Percentiles rank a stretch among this genome's conserved stretches.
Evolutionary conservation across 1,140 invertebrate species (phyloP).

Genomic region (Eriosoma lanigerum): DNA sequence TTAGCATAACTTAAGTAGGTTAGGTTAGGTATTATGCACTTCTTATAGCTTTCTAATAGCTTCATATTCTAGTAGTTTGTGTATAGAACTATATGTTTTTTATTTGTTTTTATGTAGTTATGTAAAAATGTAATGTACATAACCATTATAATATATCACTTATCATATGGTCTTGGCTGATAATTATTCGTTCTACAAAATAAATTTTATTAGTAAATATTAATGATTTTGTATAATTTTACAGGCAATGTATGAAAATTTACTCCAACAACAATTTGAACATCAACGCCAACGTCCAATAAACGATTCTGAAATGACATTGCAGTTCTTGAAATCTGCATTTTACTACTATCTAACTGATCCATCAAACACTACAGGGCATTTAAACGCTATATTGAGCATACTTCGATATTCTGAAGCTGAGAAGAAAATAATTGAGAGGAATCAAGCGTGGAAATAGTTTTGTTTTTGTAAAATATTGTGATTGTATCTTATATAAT

Average conservation of each 20-base stretch:
- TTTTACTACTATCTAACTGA: slow-evolving; percentile 87
- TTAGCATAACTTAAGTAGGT: not conserved
- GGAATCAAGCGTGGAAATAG: slow-evolving; percentile 56
- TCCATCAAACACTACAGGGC: slow-evolving; percentile 78
- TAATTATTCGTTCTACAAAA: not conserved
- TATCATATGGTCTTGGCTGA: not conserved
- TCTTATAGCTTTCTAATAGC: not conserved
- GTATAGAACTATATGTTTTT: not conserved
- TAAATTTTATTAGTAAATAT: not conserved
- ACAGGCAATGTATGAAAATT: slow-evolving; percentile 79
- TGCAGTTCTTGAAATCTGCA: slow-evolving; percentile 87
- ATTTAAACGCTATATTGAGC: slow-evolving; percentile 82
- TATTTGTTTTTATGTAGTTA: slow-evolving; percentile 17
- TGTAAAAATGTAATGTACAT: not conserved
- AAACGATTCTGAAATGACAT: slow-evolving; percentile 80
- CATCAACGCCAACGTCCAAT: slow-evolving; percentile 60
- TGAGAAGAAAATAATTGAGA: slow-evolving; percentile 75
- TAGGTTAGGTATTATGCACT: not conserved
- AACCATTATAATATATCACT: not conserved
- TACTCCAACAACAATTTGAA: slow-evolving; percentile 68
- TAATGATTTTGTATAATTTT: slow-evolving; percentile 55
- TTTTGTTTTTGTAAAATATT: not conserved
- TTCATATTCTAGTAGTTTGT: not conserved
- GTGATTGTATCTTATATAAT: not conserved
- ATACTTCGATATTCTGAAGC: slow-evolving; percentile 76